Evolutionary conservation across 2,797 vertebrate species (phyloP).

Genomic region (Parambassis ranga): DNA sequence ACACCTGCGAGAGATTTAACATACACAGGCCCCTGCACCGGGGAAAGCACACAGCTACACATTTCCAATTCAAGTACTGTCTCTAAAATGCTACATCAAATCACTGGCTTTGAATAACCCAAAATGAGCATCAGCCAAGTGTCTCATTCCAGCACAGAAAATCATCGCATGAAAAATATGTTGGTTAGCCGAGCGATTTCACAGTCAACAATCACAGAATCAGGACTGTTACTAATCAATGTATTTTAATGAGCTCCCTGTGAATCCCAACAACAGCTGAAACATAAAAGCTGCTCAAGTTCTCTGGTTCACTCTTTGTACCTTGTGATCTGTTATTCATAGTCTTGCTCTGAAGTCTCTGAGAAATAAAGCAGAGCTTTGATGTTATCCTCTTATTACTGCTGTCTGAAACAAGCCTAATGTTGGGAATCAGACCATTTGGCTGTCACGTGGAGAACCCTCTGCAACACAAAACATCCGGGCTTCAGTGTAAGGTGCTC

Average conservation of each 20-base stretch:
- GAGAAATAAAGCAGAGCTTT: conserved; percentile 68
- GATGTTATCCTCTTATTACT: conserved; percentile 70
- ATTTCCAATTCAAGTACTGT: conserved; percentile 66
- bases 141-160: conserved; percentile 57
- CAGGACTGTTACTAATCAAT: conserved; percentile 69
- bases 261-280: conserved; percentile 68
- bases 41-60: conserved; percentile 39
- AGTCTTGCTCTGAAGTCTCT: conserved; percentile 64
- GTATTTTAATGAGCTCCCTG: conserved; percentile 70
- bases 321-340: conserved; percentile 77
- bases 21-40: conserved; percentile 27
- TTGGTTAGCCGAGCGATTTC: conserved; percentile 57
- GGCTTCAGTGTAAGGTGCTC: conserved; percentile 24
- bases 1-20: conserved; percentile 69
- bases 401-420: conserved; percentile 57
- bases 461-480: conserved; percentile 39
- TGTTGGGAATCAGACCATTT: conserved; percentile 48
- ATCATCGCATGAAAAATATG: conserved; percentile 56
- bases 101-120: conserved; percentile 67
- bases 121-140: conserved; percentile 59
- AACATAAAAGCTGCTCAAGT: conserved; percentile 68
- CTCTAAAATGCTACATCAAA: conserved; percentile 68
- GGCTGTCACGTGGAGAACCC: conserved; percentile 41
- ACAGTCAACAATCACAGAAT: conserved; percentile 72
- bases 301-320: conserved; percentile 70